Evolutionary conservation across 2,797 vertebrate genomes (phyloP).

Genomic region (Antennarius maculatus): DNA sequence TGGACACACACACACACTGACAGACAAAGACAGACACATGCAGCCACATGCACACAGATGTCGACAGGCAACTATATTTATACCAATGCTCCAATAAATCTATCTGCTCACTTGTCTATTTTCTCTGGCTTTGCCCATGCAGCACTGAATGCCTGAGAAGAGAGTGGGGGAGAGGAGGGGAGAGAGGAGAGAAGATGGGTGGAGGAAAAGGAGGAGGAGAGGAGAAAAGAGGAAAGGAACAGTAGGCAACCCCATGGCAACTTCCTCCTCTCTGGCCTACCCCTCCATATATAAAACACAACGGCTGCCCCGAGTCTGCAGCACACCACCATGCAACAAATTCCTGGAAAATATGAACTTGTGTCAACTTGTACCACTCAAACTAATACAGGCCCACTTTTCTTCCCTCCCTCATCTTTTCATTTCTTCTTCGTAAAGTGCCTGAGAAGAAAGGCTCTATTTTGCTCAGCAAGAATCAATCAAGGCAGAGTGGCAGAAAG

Average conservation of each 20-base stretch:
- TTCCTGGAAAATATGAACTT: slow-evolving; percentile 85
- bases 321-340: slow-evolving; percentile 65
- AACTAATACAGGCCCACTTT: slow-evolving; percentile 69
- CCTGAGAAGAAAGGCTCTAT: slow-evolving; percentile 71
- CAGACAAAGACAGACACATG: slow-evolving; percentile 55
- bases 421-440: slow-evolving; percentile 72
- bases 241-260: slow-evolving; percentile 49
- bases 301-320: slow-evolving; percentile 63
- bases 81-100: slow-evolving; percentile 75
- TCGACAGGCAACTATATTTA: slow-evolving; percentile 74
- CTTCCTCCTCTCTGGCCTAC: slow-evolving; percentile 62
- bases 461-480: slow-evolving; percentile 47
- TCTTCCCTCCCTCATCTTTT: slow-evolving; percentile 24
- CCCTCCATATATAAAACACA: slow-evolving; percentile 61
- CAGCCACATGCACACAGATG: slow-evolving; percentile 68
- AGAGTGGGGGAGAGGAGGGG: slow-evolving; percentile 16
- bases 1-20: slow-evolving; percentile 36
- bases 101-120: slow-evolving; percentile 72
- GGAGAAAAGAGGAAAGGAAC: neutral
- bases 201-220: neutral
- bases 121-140: slow-evolving; percentile 64
- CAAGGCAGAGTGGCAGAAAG: slow-evolving; percentile 25
- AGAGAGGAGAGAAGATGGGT: slow-evolving; percentile 15
- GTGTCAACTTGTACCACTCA: slow-evolving; percentile 80
- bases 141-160: slow-evolving; percentile 34